A percentile compares a stretch with the other conserved stretches of the same genome.
These are phyloP conservation scores for Sitobion miscanthi DNA, from an alignment of 1,140 invertebrate species.

Conservation along the genomic window DNA sequence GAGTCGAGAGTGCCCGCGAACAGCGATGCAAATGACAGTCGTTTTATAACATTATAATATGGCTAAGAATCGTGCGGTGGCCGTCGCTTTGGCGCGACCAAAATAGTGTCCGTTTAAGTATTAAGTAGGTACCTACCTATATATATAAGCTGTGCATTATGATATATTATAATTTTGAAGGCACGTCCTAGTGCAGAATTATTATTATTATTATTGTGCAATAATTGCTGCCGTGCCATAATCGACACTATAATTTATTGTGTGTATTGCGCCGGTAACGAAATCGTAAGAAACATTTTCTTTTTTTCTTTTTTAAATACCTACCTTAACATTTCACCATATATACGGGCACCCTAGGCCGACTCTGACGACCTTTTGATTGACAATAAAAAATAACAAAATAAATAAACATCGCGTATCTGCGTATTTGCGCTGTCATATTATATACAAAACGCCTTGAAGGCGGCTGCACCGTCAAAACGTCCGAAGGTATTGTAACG, in stretches of 20 bases:
- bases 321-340: not conserved
- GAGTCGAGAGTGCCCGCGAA: not conserved
- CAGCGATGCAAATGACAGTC: not conserved
- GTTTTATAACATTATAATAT: not conserved
- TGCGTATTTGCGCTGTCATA: not conserved
- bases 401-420: not conserved
- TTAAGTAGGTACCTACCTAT: too few relatives aligned
- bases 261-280: not conserved
- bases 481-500: not conserved
- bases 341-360: not conserved
- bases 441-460: not conserved
- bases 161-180: not conserved
- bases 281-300: not conserved
- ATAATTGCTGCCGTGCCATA: not conserved
- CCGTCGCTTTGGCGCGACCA: not conserved
- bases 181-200: not conserved
- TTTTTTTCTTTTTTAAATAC: not conserved
- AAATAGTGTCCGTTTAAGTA: not conserved
- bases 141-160: not conserved
- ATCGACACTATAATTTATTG: not conserved
- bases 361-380: not conserved
- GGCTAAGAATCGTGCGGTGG: not conserved
- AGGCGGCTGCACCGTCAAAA: not conserved
- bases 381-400: not conserved
- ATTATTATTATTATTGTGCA: not conserved